Conservation (phyloP, 2,113 vertebrate species). For the Hemiscyllium ocellatum region DNA sequence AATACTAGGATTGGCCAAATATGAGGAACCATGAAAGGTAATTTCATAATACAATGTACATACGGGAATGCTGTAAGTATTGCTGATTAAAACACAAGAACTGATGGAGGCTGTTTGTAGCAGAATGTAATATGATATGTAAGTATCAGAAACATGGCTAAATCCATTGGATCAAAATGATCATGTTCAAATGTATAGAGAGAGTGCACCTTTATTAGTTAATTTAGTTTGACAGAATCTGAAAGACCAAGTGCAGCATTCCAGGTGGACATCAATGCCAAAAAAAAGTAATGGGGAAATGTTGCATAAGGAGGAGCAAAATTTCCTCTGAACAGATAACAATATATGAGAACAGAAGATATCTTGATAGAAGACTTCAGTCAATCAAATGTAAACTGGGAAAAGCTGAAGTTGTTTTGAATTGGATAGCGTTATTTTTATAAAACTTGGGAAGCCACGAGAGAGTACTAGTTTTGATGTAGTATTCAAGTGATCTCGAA, state of each 20-base stretch:
- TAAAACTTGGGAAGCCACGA: not conserved
- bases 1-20: not conserved
- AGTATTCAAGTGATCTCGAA: not conserved
- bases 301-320: not conserved
- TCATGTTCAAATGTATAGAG: not conserved
- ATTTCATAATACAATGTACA: not conserved
- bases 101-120: not conserved
- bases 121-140: not conserved
- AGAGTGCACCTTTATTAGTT: not conserved
- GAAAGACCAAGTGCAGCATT: not conserved
- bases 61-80: not conserved
- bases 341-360: not conserved
- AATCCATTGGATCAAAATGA: not conserved
- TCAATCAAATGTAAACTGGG: no score
- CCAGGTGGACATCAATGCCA: not conserved
- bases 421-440: not conserved
- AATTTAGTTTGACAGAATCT: not conserved
- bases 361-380: not conserved
- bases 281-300: not conserved
- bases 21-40: not conserved
- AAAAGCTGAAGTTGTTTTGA: not conserved
- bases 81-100: not conserved
- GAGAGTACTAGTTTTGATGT: no score
- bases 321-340: not conserved
- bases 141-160: not conserved